Percentiles rank a stretch among this genome's conserved stretches.
These are phyloP conservation scores for Trichomycterus rosablanca DNA, from an alignment of 2,113 vertebrate genomes.

Conservation along the genomic window DNA sequence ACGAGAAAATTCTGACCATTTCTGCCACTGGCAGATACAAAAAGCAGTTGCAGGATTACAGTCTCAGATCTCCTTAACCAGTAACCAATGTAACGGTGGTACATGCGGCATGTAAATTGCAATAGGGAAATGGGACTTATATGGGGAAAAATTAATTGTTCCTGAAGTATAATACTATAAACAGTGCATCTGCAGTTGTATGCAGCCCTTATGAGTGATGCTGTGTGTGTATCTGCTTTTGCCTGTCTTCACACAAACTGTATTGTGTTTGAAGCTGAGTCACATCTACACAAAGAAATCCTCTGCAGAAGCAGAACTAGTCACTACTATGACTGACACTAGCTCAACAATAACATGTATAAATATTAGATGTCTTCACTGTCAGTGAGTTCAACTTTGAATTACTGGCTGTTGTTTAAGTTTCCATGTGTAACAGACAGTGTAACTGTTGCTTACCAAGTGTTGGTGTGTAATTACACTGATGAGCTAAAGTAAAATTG, in stretches of 20 bases:
- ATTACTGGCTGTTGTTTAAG: neutral
- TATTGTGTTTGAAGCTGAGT: slow-evolving; percentile 73
- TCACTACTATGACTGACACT: slow-evolving; percentile 27
- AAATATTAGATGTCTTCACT: slow-evolving; percentile 2
- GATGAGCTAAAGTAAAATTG: slow-evolving; percentile 73
- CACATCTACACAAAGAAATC: slow-evolving; percentile 66
- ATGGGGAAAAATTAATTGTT: no score
- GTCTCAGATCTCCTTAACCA: no score
- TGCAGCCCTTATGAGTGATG: slow-evolving; percentile 48
- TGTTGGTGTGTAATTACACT: slow-evolving; percentile 53
- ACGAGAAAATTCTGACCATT: no score
- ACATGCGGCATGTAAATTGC: no score
- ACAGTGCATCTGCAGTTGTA: no score
- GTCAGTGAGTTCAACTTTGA: neutral
- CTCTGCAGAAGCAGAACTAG: slow-evolving; percentile 67
- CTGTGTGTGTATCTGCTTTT: slow-evolving; percentile 59
- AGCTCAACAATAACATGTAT: neutral
- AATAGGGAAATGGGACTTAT: no score
- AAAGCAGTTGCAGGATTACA: no score
- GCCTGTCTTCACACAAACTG: slow-evolving; percentile 77
- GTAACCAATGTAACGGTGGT: no score
- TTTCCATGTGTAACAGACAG: neutral
- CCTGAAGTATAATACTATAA: no score
- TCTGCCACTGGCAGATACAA: no score
- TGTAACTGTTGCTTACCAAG: slow-evolving; percentile 49